Evolutionary conservation across 2,113 vertebrate genomes (phyloP), one percentile per base, ranked within the genome.

Genomic region (Cercopithecus mona): DNA sequence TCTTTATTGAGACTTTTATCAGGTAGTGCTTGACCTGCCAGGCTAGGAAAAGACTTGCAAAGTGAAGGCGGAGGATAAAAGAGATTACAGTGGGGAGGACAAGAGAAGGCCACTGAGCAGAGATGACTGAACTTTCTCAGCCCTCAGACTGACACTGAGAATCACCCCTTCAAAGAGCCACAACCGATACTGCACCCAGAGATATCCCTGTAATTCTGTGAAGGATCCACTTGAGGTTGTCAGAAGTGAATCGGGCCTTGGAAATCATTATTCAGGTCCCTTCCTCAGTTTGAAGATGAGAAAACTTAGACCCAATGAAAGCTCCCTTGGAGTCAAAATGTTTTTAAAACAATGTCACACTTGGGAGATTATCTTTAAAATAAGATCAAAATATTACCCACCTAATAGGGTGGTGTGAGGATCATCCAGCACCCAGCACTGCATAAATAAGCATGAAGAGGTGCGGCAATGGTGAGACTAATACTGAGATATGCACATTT

Each of bases 151-250:
- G 27, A 11, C 35, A 35, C 6, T 0, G 9, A 48, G 38, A 94
- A 22, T 38, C 23, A 10, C 27, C 20, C 14, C 50, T 18, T 45
- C 82, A 27, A 43, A 38, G 68, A 43, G 4, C 23, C 18, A 2
- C 2, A 14, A 4, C 12, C 59, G 64, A 23, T 0, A 0, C 17
- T 27, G 1, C 14, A 1, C 16, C 32, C 32, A 23, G 3, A 55
- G 20, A 12, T 0, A 1, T 8, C 3, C 52, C 2, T 2, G 2
- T 0, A 8, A 18, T 23, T 35, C n/a, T n/a, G 9, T 0, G 3
- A 72, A 78, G 9, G 16, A 59, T 0, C 1, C 8, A 50, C 0
- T 0, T 50, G 7, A 35, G 35, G 20, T 25, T 48, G 22, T 52
- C 23, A 23, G 3, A 50, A 16, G 5, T 2, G 5, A 27, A 2